Evolutionary conservation across 2,113 vertebrate genomes (phyloP).

Genomic region (Rhadina sibilatrix): DNA sequence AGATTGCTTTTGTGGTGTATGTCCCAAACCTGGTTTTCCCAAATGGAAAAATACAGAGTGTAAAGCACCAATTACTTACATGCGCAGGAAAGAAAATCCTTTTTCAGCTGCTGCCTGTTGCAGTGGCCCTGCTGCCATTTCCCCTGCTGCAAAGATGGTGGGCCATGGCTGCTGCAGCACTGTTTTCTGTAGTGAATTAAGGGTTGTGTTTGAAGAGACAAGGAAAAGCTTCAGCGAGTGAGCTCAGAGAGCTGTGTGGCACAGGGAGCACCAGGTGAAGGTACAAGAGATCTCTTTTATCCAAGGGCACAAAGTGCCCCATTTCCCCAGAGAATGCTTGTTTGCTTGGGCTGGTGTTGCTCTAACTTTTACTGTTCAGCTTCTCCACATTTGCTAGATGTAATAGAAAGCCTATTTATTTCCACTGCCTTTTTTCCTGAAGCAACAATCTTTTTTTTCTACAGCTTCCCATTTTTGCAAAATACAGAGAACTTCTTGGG

Average conservation of each 20-base stretch:
- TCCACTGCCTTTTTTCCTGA: background rate
- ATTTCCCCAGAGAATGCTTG: background rate
- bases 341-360: rapidly evolving
- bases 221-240: background rate
- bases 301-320: background rate
- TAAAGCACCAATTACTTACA: background rate
- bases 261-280: background rate
- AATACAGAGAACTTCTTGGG: background rate
- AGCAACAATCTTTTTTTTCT: background rate
- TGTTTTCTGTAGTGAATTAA: rapidly evolving
- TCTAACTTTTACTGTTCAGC: background rate
- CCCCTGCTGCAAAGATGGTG: rapidly evolving
- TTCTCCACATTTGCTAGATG: background rate
- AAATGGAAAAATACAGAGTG: background rate
- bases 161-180: background rate
- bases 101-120: background rate
- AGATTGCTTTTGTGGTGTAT: background rate
- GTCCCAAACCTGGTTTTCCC: background rate
- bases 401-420: background rate
- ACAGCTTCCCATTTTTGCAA: background rate
- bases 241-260: background rate
- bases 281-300: background rate
- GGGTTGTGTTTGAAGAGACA: background rate
- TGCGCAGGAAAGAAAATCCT: background rate
- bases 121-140: background rate